Evolutionary conservation across 35 echinoderm and acorn worm species (phyloP).

Genomic region (Apostichopus californicus): DNA sequence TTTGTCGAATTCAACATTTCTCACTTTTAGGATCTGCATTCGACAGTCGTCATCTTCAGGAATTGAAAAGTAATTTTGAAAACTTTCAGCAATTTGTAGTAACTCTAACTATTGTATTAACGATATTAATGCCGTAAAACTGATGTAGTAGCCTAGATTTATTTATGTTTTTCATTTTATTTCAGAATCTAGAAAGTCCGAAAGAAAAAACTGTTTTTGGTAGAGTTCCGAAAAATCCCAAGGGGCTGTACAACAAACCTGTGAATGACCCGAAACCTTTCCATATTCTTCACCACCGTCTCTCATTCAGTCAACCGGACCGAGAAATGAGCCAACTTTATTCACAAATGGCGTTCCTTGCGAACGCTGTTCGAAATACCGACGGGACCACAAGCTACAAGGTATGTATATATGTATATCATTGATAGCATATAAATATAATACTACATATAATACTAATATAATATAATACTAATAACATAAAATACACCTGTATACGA

Average conservation of each 20-base stretch:
- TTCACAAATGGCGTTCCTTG: slow-evolving; percentile 46
- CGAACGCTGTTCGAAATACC: slow-evolving; percentile 46
- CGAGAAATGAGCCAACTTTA: neutral
- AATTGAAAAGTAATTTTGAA: too few relatives aligned
- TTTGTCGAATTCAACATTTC: too few relatives aligned
- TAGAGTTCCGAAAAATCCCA: slow-evolving; percentile 32
- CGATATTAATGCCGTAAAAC: too few relatives aligned
- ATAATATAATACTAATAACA: too few relatives aligned
- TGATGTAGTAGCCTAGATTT: too few relatives aligned
- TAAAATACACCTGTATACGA: too few relatives aligned
- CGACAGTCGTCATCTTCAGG: too few relatives aligned
- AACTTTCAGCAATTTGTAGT: too few relatives aligned
- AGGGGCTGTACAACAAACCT: slow-evolving; percentile 33
- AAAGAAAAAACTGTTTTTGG: neutral
- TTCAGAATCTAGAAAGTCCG: slow-evolving; percentile 24
- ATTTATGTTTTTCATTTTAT: neutral
- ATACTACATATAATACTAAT: too few relatives aligned
- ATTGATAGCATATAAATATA: too few relatives aligned
- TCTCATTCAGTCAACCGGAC: neutral
- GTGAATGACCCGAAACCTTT: slow-evolving; percentile 10
- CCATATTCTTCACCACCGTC: neutral
- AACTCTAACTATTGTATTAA: too few relatives aligned
- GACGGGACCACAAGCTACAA: slow-evolving; percentile 47
- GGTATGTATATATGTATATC: neutral
- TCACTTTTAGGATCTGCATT: too few relatives aligned